Evolutionary conservation across 2,888 invertebrate genomes (phyloP), one percentile per base, ranked within the genome.

Genomic region (Callyntrura guangdongensis): DNA sequence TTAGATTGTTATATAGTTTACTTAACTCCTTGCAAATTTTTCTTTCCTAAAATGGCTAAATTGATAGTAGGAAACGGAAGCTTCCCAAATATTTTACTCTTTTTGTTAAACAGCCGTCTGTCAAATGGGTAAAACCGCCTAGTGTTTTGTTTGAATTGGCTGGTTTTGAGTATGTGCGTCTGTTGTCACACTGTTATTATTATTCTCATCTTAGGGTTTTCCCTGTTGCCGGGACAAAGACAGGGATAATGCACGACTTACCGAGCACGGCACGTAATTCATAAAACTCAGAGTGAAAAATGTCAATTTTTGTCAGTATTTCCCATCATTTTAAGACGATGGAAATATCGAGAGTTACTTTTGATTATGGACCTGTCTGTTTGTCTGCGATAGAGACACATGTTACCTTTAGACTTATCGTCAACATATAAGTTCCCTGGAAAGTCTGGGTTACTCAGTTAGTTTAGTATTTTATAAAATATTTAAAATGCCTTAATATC

Each of bases 201-300:
- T 81, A 9, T 4, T 27, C 17, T 27, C 36, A 8, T 27, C 11
- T 17, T 17, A 9, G 14, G 45, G 9, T 17, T 45, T 25, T 45
- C n/a, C n/a, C 45, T 72, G 27, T n/a, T 45, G 36, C n/a, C 36
- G 22, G 72, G 47, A 36, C 8, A 8, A 59, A 81, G 61, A 81
- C 36, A 36, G 36, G 36, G 36, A 56, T n/a, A 81, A 49, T 59
- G 81, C 45, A 81, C 59, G 81, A 81, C 61, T 81, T 81, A 11
- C 59, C 59, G 81, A 17, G 20, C n/a, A 61, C 47, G 83, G 47
- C 47, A 53, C 20, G 67, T 47, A 67, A 83, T 83, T 83, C 47
- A 83, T 83, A 83, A 83, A 83, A 64, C 83, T 83, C 64, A 83
- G 1, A 45, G 67, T 9, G 47, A 61, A 81, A 83, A 64, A 64